Percentiles rank a stretch among this genome's conserved stretches.
These are phyloP conservation scores for Remorina albescens DNA, from an alignment of 2,797 vertebrate genomes.

Conservation along the genomic window DNA sequence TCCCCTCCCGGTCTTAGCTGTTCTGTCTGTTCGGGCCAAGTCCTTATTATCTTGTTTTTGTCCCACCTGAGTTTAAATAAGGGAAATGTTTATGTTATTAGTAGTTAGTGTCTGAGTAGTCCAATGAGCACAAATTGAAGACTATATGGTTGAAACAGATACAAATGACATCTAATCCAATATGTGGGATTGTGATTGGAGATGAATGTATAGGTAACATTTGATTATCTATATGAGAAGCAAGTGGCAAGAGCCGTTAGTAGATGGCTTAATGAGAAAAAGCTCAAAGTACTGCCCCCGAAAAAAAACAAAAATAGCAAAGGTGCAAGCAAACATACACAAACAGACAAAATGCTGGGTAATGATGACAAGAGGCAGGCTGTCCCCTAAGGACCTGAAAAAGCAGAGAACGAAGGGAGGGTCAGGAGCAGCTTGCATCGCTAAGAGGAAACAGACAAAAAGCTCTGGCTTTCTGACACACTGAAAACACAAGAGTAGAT, in stretches of 20 bases:
- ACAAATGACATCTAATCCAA: neutral
- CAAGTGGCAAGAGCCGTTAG: no score
- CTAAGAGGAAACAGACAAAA: no score
- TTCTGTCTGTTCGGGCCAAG: constrained; percentile 23
- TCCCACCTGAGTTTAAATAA: constrained; percentile 17
- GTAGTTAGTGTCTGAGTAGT: constrained; percentile 8
- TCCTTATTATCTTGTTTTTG: constrained; percentile 29
- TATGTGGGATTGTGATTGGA: neutral
- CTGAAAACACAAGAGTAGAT: no score
- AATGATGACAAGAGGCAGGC: no score
- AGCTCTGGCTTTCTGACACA: no score
- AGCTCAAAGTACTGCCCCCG: no score
- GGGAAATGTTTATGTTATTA: constrained; percentile 20
- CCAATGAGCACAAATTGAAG: neutral
- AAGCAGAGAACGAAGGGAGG: no score
- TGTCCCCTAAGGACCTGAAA: no score
- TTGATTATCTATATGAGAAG: neutral
- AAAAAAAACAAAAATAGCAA: no score
- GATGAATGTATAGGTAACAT: constrained; percentile 18
- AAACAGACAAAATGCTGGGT: no score
- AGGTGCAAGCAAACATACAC: neutral
- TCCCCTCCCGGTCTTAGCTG: constrained; percentile 6
- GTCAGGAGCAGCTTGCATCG: no score
- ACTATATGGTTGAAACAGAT: neutral
- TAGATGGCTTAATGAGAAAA: no score